Percentiles rank a stretch among this genome's conserved stretches.
Evolutionary conservation across 2,888 invertebrate species (phyloP).

Genomic region (Acleris sparsana): DNA sequence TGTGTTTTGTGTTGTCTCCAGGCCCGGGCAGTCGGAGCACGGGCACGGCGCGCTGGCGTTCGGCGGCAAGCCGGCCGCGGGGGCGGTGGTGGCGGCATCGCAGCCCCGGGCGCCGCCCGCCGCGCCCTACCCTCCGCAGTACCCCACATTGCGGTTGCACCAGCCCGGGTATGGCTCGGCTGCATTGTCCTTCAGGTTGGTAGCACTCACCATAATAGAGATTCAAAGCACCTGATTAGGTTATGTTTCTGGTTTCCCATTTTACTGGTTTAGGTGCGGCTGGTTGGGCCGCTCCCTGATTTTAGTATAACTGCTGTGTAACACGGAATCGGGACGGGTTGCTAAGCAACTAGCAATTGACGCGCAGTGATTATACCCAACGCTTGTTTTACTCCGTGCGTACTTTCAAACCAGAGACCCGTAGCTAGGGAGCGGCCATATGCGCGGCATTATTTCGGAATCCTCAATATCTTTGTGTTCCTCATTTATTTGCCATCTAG

Average conservation of each 20-base stretch:
- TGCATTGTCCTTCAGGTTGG: constrained; percentile 74
- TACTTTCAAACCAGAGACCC: no score
- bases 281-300: no score
- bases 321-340: no score
- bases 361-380: no score
- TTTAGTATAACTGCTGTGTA: no score
- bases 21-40: constrained; percentile 80
- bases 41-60: constrained; percentile 75
- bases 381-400: no score
- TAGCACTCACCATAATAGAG: background rate
- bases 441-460: no score
- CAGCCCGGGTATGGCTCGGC: constrained; percentile 78
- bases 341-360: no score
- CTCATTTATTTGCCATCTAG: no score
- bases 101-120: constrained; percentile 71
- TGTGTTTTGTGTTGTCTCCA: constrained; percentile 46
- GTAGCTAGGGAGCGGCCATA: no score
- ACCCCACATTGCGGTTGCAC: constrained; percentile 74
- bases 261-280: no score
- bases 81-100: constrained; percentile 65
- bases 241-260: background rate
- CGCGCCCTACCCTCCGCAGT: constrained; percentile 72
- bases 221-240: background rate
- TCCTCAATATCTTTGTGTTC: no score
- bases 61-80: constrained; percentile 74